These are phyloP conservation scores for Hoplodrina ambigua DNA, from an alignment of 2,888 invertebrate genomes.

Conservation along the genomic window DNA sequence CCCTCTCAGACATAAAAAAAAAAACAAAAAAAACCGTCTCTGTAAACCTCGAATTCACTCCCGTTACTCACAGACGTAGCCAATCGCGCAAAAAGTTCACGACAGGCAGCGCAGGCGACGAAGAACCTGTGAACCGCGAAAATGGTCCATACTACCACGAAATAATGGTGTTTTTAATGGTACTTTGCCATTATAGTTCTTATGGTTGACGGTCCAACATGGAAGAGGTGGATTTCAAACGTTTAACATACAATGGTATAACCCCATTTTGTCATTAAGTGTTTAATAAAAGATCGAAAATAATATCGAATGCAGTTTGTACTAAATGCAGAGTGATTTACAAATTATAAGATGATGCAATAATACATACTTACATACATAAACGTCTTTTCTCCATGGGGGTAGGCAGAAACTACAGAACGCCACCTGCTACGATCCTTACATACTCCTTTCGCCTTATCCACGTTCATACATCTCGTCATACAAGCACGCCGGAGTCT, in stretches of 20 bases:
- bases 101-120: constrained; percentile 26
- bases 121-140: neutral
- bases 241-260: constrained; percentile 31
- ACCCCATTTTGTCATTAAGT: constrained; percentile 2
- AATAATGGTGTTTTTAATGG: neutral
- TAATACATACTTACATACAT: too few relatives aligned
- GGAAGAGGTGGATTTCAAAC: neutral
- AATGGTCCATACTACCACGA: neutral
- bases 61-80: constrained; percentile 54
- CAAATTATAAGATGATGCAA: neutral
- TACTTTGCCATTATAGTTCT: neutral
- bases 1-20: constrained; percentile 11
- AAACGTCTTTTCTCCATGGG: too few relatives aligned
- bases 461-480: too few relatives aligned
- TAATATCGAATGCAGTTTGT: neutral
- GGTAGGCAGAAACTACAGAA: too few relatives aligned
- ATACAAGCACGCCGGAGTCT: too few relatives aligned
- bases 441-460: too few relatives aligned
- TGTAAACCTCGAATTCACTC: constrained; percentile 7
- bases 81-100: constrained; percentile 52
- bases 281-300: neutral
- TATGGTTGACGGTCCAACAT: neutral
- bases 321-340: neutral
- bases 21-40: constrained; percentile 16
- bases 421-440: too few relatives aligned